phyloP scores from a whole-genome alignment of 2,797 vertebrate genomes.

The Glossophaga mutica region DNA sequence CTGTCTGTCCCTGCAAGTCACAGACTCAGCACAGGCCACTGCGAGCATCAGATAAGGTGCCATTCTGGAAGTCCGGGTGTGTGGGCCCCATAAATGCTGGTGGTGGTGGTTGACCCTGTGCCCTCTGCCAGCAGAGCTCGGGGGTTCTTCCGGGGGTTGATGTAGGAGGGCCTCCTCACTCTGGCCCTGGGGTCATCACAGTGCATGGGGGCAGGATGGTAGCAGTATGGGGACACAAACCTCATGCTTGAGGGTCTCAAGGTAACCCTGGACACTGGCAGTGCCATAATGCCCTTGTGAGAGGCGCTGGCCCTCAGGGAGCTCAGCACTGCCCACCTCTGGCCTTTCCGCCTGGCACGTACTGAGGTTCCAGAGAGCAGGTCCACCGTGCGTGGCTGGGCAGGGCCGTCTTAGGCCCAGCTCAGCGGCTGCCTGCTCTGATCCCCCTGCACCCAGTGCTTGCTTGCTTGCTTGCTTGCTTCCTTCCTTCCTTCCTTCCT shows the following conservation, averaged over 20 bases:
- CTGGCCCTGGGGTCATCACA: background rate
- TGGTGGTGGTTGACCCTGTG: background rate
- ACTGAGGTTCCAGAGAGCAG: background rate
- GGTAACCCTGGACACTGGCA: background rate
- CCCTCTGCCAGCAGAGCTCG: background rate
- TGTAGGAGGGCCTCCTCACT: background rate
- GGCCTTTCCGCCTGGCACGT: background rate
- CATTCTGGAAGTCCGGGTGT: background rate
- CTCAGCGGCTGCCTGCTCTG: background rate
- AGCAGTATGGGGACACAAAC: background rate
- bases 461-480: too few relatives aligned
- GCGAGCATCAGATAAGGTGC: background rate
- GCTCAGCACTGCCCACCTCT: background rate
- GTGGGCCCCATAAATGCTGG: background rate
- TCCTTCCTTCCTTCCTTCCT: background rate
- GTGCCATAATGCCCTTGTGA: background rate
- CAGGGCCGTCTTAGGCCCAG: background rate
- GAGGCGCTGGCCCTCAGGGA: background rate
- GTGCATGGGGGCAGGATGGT: background rate
- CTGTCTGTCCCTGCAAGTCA: background rate
- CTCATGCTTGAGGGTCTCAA: background rate
- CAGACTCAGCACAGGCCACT: background rate
- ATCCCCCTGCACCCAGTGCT: background rate
- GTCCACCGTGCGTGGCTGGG: background rate
- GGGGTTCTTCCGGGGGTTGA: background rate